Base-by-base conservation (phyloP, 2,888 invertebrate species). In the Chromoteleia sp. region DNA sequence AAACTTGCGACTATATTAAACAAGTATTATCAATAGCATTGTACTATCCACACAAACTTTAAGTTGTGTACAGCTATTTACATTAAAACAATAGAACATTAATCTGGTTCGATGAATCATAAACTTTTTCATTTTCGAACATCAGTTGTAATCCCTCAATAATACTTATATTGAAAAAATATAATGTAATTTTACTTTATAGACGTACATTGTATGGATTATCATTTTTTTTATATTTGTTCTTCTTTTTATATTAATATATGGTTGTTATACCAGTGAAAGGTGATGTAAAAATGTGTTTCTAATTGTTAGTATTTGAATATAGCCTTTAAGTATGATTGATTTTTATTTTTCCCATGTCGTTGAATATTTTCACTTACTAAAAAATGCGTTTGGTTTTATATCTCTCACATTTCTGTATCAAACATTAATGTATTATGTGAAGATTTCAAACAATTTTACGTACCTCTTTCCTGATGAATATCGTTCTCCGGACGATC, bases 401-500 rank as follows among this genome's bases (percentile, higher is more conserved):
- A n/a, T n/a, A 39, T 39, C 33, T 33, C 1, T 43, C n/a, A 2
- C 43, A 39, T 59, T 43, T 21, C 8, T 21, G 36, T 3, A 25
- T 21, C 43, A 43, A 15, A 54, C 10, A 54, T 45, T 45, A 43
- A 10, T 21, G 45, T 45, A 30, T 30, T 30, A 52, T 15, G 15
- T 52, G 7, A 50, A 19, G 39, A 71, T 39, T 39, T 21, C 8
- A 39, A n/a, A 68, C 39, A 58, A 56, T 7, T 36, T 65, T 48
- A 43, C 65, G 58, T 50, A 50, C 29, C 48, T 48, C n/a, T 29
- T 43, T 39, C 19, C 29, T 19, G 45, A 54, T 21, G 54, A 43
- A 77, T 43, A 54, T 43, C 36, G 50, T 70, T 52, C 45, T 21
- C 12, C 21, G 5, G 30, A 52, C 61, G 29, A 79, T 73, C 67